These are phyloP conservation scores for Amphiura filiformis DNA, from an alignment of 35 echinoderm and acorn worm species.

Conservation along the genomic window DNA sequence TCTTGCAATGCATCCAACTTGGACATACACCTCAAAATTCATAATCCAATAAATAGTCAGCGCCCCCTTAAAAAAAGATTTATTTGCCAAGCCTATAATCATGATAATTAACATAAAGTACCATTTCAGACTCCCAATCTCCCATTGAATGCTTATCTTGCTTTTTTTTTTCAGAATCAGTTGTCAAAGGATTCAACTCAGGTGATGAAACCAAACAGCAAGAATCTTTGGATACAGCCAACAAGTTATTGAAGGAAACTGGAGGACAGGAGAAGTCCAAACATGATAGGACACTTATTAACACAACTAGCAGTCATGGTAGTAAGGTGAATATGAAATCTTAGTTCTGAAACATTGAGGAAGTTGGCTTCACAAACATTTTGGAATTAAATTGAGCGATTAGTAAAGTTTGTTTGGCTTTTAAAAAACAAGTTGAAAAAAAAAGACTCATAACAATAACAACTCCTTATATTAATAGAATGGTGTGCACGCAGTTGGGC, in stretches of 20 bases:
- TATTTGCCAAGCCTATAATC: not conserved
- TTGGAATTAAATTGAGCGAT: too few relatives aligned
- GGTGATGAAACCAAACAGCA: not conserved
- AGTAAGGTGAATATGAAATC: not conserved
- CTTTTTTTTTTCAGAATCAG: not conserved
- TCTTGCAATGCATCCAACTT: not conserved
- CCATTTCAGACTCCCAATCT: too few relatives aligned
- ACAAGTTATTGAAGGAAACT: not conserved
- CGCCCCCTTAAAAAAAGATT: not conserved
- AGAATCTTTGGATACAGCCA: not conserved
- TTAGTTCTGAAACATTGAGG: not conserved
- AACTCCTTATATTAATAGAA: not conserved
- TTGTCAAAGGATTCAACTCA: not conserved
- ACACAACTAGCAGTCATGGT: not conserved
- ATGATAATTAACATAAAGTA: not conserved
- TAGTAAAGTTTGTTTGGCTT: too few relatives aligned
- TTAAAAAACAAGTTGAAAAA: too few relatives aligned
- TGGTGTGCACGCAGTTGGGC: too few relatives aligned
- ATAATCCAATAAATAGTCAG: not conserved
- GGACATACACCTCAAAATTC: not conserved
- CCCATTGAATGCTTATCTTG: too few relatives aligned
- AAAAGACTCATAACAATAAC: not conserved
- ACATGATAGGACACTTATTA: not conserved
- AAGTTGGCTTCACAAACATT: too few relatives aligned
- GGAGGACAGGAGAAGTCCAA: not conserved